Percentiles rank a stretch among this genome's conserved stretches.
These are phyloP conservation scores for Moxostoma hubbsi DNA, from an alignment of 2,797 vertebrate species.

Conservation along the genomic window DNA sequence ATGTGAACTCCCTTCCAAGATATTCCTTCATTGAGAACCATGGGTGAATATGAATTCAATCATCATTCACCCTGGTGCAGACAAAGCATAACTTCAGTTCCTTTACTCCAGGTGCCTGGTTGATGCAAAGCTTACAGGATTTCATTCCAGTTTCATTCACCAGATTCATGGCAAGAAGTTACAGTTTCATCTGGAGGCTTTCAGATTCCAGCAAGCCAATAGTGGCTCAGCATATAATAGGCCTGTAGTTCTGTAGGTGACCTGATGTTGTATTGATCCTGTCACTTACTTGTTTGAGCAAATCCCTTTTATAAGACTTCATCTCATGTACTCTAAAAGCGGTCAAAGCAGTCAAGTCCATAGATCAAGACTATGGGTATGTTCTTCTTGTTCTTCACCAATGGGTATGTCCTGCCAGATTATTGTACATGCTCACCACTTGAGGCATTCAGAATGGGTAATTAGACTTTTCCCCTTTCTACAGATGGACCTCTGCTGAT, in stretches of 20 bases:
- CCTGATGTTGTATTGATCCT: no score
- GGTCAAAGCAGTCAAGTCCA: conserved; percentile 16
- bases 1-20: conserved; percentile 48
- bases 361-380: conserved; percentile 67
- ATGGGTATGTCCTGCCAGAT: conserved; percentile 56
- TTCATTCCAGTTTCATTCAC: conserved; percentile 62
- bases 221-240: conserved; percentile 56
- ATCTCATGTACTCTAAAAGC: conserved; percentile 74
- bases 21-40: conserved; percentile 71
- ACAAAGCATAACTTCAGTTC: background rate
- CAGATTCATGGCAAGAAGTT: conserved; percentile 63
- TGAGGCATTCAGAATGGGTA: background rate
- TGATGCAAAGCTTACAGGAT: conserved; percentile 68
- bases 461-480: background rate
- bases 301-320: conserved; percentile 64
- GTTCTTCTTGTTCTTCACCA: conserved; percentile 67
- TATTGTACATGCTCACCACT: no score
- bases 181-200: conserved; percentile 71
- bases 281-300: background rate
- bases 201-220: conserved; percentile 63
- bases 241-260: background rate
- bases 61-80: background rate
- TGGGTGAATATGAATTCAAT: conserved; percentile 60
- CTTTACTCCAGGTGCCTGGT: conserved; percentile 68
- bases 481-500: conserved; percentile 66